Conservation (phyloP, 2,113 vertebrate genomes). For the Stercorarius parasiticus region DNA sequence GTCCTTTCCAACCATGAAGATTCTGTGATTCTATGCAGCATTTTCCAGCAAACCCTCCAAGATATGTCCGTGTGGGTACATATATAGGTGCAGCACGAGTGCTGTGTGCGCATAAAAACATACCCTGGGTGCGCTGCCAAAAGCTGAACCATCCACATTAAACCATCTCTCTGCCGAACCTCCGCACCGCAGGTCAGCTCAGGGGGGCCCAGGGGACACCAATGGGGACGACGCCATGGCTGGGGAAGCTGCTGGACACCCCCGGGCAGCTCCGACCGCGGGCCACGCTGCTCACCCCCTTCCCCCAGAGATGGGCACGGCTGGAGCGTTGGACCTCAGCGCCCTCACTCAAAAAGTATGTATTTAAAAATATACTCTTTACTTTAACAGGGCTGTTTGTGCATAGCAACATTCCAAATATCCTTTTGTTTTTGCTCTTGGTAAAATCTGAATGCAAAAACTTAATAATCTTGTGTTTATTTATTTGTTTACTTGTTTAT, state of each 20-base stretch:
- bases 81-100: fast-evolving
- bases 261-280: fast-evolving
- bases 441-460: not conserved
- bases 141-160: not conserved
- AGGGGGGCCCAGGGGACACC: not conserved
- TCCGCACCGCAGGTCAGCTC: fast-evolving
- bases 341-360: fast-evolving
- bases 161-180: fast-evolving
- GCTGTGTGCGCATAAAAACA: too few species aligned
- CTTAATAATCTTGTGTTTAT: not conserved
- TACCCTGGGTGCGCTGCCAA: not conserved
- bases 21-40: too few species aligned
- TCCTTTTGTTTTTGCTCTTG: not conserved
- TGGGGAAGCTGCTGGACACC: not conserved
- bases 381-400: not conserved
- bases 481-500: conserved; percentile 23
- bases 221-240: fast-evolving
- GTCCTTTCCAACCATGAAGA: too few species aligned
- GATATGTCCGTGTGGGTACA: fast-evolving
- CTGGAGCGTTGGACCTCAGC: not conserved
- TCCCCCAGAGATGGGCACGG: not conserved
- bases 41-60: not conserved
- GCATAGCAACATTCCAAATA: not conserved
- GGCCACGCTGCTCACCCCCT: not conserved
- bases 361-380: fast-evolving